Evolutionary conservation across 2,797 vertebrate genomes (phyloP).

Genomic region (Microhierax caerulescens): DNA sequence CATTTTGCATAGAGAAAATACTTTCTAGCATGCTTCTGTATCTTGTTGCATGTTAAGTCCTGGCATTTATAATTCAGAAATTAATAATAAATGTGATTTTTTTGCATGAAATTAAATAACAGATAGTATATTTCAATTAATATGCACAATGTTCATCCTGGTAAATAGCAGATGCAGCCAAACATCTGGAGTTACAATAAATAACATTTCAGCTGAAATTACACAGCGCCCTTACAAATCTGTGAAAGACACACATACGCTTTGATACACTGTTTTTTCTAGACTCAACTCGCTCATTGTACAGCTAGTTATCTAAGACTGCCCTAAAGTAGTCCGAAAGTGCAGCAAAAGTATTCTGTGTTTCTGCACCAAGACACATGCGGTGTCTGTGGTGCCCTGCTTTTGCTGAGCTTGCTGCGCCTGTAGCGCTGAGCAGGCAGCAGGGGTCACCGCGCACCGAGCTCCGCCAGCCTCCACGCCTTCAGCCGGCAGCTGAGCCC

Average conservation of each 20-base stretch:
- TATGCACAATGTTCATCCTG: not conserved
- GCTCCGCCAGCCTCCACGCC: not conserved
- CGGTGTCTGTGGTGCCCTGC: not conserved
- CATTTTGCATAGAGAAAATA: not conserved
- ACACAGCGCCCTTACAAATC: not conserved
- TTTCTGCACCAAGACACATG: not conserved
- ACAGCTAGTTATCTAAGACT: not conserved
- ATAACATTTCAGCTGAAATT: conserved; percentile 2
- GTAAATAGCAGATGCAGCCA: not conserved
- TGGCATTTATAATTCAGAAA: not conserved
- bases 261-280: not conserved
- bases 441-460: conserved; percentile 62
- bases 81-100: not conserved
- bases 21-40: not conserved
- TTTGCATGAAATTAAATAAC: not conserved
- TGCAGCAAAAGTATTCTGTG: not conserved
- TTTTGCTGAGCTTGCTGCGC: not conserved
- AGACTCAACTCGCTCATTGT: not conserved
- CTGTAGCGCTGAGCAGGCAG: conserved; percentile 31
- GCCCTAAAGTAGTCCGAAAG: not conserved
- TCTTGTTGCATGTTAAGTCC: not conserved
- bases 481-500: not conserved
- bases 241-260: not conserved
- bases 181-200: conserved; percentile 26
- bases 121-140: not conserved